Base-by-base conservation (phyloP, 1,140 invertebrate species). In the Drosophila melanica region DNA sequence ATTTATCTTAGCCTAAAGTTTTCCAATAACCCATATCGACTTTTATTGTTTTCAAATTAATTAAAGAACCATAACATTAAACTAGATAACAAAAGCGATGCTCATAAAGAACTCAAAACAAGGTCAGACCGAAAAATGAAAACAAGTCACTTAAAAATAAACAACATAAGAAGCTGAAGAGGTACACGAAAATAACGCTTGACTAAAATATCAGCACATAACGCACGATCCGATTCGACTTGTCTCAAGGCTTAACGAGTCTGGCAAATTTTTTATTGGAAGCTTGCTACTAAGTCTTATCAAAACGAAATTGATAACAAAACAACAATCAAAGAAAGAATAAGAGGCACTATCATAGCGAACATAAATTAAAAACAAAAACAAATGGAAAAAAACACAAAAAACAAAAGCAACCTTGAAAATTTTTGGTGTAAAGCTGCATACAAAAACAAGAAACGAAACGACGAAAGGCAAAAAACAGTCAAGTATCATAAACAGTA, bases 261-360 rank as follows among this genome's bases (percentile, higher is more conserved):
- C 39, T 70, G 51, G 51, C 57, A 63, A 63, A 51, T 57, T 74
- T 63, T 62, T 18, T 50, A 44, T 72, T 59, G 47, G 59, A 20
- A 51, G 11, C 9, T 10, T 12, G 5, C 9, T 14, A 23, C 8
- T 23, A 12, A 11, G 11, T 12, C 2, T 62, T 63, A 50, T 69
- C 64, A 69, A 59, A 27, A 27, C 57, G 39, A 76, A 65, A 9
- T 30, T 50, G 73, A 89, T 75, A 77, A 42, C 76, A 77, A 84
- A 84, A 75, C 73, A 84, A 77, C 59, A 82, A 84, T 68, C 62
- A 75, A 66, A 76, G 27, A 67, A 75, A 78, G 35, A 68, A 73
- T 63, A 20, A 62, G 14, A 42, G 35, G 12, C 23, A 42, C 48
- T 71, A 71, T 50, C 65, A 69, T 69, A 39, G 20, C 44, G 35